Evolutionary conservation across 1,140 invertebrate genomes (phyloP).

Genomic region (Ylistrum balloti): DNA sequence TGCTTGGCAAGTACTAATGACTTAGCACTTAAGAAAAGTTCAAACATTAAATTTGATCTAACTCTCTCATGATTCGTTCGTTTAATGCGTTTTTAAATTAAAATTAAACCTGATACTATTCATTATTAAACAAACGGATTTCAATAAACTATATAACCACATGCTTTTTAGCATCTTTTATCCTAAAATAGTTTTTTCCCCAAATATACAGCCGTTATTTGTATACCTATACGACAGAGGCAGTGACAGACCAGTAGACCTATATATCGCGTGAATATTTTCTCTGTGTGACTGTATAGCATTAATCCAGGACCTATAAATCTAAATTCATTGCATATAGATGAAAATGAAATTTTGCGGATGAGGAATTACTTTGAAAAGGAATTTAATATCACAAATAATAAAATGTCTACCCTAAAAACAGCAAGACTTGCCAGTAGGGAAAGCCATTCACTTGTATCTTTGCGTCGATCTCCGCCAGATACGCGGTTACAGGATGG

Average conservation of each 20-base stretch:
- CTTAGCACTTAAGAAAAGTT: too few relatives aligned
- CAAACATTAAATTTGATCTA: background rate
- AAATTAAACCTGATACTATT: background rate
- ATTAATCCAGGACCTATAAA: constrained; percentile 18
- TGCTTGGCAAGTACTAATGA: background rate
- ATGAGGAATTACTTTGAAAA: background rate
- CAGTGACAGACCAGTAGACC: background rate
- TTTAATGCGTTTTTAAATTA: too few relatives aligned
- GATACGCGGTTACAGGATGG: background rate
- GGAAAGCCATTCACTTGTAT: background rate
- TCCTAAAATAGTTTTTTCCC: too few relatives aligned
- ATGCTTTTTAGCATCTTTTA: too few relatives aligned
- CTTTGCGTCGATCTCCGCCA: background rate
- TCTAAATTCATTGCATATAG: constrained; percentile 19
- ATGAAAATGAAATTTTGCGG: constrained; percentile 26
- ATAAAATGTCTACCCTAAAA: background rate
- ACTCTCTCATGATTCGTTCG: background rate
- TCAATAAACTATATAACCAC: background rate
- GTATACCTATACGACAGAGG: background rate
- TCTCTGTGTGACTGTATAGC: background rate
- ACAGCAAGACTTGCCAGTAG: background rate
- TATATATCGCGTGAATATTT: background rate
- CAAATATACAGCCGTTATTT: background rate
- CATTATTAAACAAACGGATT: background rate
- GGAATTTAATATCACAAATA: constrained; percentile 29